phyloP scores from a whole-genome alignment of 2,113 vertebrate species.

The Calcarius ornatus region DNA sequence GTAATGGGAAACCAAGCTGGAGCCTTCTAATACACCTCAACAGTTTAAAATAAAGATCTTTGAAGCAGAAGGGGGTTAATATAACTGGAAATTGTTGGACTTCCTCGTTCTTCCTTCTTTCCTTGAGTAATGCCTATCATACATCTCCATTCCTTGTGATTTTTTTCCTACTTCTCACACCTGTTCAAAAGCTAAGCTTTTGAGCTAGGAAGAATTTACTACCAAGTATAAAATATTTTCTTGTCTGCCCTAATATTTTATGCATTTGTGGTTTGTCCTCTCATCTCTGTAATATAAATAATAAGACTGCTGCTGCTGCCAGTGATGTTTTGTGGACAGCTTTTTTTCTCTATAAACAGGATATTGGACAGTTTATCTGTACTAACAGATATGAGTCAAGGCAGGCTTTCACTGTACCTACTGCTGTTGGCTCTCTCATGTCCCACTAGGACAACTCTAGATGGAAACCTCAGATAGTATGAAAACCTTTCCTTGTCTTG shows the following conservation, averaged over 20 bases:
- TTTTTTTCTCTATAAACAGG: not conserved
- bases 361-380: not conserved
- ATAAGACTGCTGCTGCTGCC: not conserved
- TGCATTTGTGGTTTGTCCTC: not conserved
- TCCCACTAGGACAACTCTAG: not conserved
- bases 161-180: not conserved
- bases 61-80: conserved; percentile 49
- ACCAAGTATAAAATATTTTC: not conserved
- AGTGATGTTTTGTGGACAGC: not conserved
- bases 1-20: conserved; percentile 53
- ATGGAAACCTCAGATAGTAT: not conserved
- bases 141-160: not conserved
- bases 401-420: not conserved
- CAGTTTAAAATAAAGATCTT: conserved; percentile 47
- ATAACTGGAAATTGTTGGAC: not conserved
- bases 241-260: not conserved
- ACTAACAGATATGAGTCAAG: not conserved
- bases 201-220: not conserved
- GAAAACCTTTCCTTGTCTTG: not conserved
- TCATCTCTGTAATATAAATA: not conserved
- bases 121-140: not conserved
- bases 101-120: not conserved
- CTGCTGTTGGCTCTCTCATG: not conserved
- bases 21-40: conserved; percentile 43
- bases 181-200: not conserved